Evolutionary conservation across 2,888 invertebrate species (phyloP), one percentile per base, ranked within the genome.

Genomic region (Bombyx huttoni): DNA sequence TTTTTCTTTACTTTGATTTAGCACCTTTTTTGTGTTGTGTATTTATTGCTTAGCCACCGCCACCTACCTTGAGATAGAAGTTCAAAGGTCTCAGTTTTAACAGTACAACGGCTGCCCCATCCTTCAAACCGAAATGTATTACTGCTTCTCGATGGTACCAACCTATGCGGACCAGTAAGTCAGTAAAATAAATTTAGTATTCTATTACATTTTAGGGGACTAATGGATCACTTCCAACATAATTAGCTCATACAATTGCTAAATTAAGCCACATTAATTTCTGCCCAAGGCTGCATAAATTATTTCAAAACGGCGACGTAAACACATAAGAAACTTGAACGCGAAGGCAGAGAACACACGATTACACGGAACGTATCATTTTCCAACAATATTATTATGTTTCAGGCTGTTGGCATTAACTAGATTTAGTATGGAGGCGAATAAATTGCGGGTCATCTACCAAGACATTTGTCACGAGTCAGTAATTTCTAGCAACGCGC

Each of bases 401-500:
- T 67, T 51, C 60, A 59, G 58, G 58, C 58, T 60, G 62, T 52
- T 58, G 56, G 62, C 64, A 68, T 70, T 72, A 72, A 67, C 67
- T 65, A 64, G 64, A 65, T 70, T 71, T 62, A 65, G 61, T 61
- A 57, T 61, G 53, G 60, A 67, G 65, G 61, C 58, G 57, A 66
- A 74, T 68, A 73, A 68, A 77, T 75, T 64, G 70, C 67, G 67
- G 73, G 75, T 78, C 79, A 75, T 78, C 73, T 73, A 63, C 60
- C 51, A 56, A 49, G 63, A 61, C 68, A 78, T 80, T 79, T 73
- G 73, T 80, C 76, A 76, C 67, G 60, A 70, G 72, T 68, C 73
- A 70, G 77, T 77, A 74, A 79, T 79, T 80, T 80, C 77, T 61
- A 74, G 67, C 71, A 74, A 75, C 66, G 75, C 71, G 74, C 71